phyloP scores from a whole-genome alignment of 2,888 invertebrate species.

The Hetaerina titia region DNA sequence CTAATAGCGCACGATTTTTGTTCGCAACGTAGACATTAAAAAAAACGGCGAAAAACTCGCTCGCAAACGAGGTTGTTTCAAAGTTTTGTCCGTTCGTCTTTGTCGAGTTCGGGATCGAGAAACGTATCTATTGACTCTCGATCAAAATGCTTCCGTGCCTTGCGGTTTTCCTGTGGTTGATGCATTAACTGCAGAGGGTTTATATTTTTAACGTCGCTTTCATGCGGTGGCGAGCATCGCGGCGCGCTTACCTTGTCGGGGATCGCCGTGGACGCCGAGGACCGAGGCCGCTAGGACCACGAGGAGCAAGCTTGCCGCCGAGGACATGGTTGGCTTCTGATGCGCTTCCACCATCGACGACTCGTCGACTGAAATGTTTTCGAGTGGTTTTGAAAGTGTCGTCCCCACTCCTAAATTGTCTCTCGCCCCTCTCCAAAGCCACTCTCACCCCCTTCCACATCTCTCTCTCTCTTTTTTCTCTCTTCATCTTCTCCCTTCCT shows the following conservation, averaged over 20 bases:
- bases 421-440: neutral
- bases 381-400: neutral
- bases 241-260: neutral
- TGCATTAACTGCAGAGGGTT: neutral
- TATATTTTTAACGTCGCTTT: neutral
- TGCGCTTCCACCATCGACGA: neutral
- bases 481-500: neutral
- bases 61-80: too few relatives aligned
- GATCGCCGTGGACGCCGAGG: neutral
- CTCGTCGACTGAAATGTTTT: conserved; percentile 5
- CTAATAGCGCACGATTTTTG: too few relatives aligned
- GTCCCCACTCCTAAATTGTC: neutral
- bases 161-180: neutral
- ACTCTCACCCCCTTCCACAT: neutral
- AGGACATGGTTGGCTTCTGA: neutral
- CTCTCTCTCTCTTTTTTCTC: neutral
- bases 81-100: too few relatives aligned
- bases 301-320: neutral
- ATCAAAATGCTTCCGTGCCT: neutral
- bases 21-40: too few relatives aligned
- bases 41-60: too few relatives aligned
- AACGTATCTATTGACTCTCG: too few relatives aligned
- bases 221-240: neutral
- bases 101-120: too few relatives aligned
- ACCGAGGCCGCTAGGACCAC: conserved; percentile 1